phyloP scores from a whole-genome alignment of 1,140 invertebrate genomes.

The Oncopeltus fasciatus region DNA sequence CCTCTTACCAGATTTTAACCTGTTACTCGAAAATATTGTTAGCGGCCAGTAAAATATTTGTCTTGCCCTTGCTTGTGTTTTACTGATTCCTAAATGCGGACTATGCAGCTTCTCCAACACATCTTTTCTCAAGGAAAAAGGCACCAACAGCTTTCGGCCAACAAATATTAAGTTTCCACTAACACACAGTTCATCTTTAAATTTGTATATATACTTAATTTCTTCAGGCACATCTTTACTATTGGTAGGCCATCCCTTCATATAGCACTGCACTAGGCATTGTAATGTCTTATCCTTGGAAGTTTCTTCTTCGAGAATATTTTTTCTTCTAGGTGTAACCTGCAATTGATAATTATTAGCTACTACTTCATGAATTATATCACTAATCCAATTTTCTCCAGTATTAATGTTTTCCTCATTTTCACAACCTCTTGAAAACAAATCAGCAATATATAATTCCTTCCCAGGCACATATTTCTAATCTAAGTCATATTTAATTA shows the following conservation, averaged over 20 bases:
- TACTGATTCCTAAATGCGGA: background rate
- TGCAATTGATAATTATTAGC: background rate
- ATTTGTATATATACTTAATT: too few relatives aligned
- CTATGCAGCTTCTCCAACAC: conserved; percentile 1
- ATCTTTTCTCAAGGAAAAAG: background rate
- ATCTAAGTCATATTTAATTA: too few relatives aligned
- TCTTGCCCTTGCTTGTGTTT: conserved; percentile 2
- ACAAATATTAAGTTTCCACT: background rate
- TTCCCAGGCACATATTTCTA: too few relatives aligned
- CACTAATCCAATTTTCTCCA: background rate
- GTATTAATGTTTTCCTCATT: too few relatives aligned
- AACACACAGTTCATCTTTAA: background rate
- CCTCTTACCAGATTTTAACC: too few relatives aligned
- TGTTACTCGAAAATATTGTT: too few relatives aligned
- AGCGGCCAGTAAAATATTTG: conserved; percentile 1
- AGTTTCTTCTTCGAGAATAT: background rate
- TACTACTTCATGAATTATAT: background rate
- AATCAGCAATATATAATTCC: too few relatives aligned
- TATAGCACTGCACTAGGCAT: background rate
- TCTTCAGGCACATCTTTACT: too few relatives aligned
- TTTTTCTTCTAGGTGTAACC: background rate
- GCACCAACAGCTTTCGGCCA: too few relatives aligned
- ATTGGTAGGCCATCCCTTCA: background rate
- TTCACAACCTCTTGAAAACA: too few relatives aligned
- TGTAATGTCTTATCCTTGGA: background rate